Percentiles rank a stretch among this genome's conserved stretches.
Conservation (phyloP, 2,888 invertebrate genomes). For the Trichacis sp. region DNA sequence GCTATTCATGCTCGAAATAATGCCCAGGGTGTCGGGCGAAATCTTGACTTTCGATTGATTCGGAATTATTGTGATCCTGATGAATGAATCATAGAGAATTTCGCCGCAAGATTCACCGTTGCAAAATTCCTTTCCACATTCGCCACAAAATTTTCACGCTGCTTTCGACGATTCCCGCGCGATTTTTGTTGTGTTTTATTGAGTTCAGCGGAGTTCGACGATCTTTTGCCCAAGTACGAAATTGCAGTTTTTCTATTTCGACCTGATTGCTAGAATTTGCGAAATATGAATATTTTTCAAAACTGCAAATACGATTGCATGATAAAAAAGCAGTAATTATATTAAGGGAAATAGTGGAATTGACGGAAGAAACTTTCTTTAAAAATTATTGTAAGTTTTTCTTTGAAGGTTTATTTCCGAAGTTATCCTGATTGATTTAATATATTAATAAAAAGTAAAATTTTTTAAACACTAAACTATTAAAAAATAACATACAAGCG, state of each 20-base stretch:
- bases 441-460: too few species aligned
- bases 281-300: neutral
- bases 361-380: neutral
- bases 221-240: conserved; percentile 79
- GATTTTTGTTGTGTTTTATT: conserved; percentile 83
- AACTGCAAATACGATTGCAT: neutral
- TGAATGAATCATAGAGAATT: conserved; percentile 73
- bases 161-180: conserved; percentile 84
- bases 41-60: conserved; percentile 57
- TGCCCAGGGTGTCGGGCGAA: conserved; percentile 65
- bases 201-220: conserved; percentile 77
- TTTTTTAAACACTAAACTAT: too few species aligned
- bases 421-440: too few species aligned
- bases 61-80: conserved; percentile 66
- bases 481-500: too few species aligned
- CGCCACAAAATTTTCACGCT: conserved; percentile 80
- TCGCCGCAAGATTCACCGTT: conserved; percentile 72
- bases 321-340: neutral
- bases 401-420: too few species aligned
- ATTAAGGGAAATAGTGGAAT: neutral
- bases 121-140: conserved; percentile 90
- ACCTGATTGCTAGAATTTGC: conserved; percentile 69
- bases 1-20: conserved; percentile 60
- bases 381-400: neutral
- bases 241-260: conserved; percentile 83